Evolutionary conservation across 30 jellyfish, hydroid and myxozoan genomes (phyloP).

Genomic region (Nemopilema nomurai): DNA sequence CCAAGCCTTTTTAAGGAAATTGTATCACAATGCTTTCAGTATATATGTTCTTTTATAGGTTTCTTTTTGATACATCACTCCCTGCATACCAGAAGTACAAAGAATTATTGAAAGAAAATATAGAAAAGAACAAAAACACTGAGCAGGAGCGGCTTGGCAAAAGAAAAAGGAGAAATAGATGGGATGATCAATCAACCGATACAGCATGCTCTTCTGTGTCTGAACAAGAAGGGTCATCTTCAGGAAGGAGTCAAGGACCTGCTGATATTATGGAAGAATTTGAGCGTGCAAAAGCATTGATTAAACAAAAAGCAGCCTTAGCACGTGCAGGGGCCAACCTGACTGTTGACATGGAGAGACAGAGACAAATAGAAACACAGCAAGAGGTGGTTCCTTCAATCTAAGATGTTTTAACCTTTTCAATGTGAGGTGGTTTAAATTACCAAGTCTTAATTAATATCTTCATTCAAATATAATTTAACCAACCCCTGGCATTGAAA

Average conservation of each 20-base stretch:
- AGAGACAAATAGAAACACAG: conserved; percentile 74
- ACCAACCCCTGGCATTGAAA: too few relatives aligned
- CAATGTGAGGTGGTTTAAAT: too few relatives aligned
- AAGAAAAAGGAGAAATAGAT: conserved; percentile 59
- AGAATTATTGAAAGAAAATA: conserved; percentile 8
- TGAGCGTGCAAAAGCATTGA: conserved; percentile 88
- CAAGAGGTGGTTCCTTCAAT: conserved; percentile 59
- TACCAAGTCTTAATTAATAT: too few relatives aligned
- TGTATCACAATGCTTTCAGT: too few relatives aligned
- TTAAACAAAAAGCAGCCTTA: conserved; percentile 86
- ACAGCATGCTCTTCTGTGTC: conserved; percentile 36
- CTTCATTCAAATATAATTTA: too few relatives aligned
- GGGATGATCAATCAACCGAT: conserved; percentile 48
- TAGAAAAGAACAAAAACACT: neutral
- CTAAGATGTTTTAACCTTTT: too few relatives aligned
- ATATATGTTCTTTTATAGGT: conserved; percentile 29
- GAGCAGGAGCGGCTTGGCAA: neutral
- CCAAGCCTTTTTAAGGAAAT: too few relatives aligned
- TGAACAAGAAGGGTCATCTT: conserved; percentile 26
- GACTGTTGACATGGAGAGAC: conserved; percentile 58
- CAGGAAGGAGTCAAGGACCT: conserved; percentile 2
- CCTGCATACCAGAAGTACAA: conserved; percentile 51
- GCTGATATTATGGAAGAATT: conserved; percentile 74
- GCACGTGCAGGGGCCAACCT: conserved; percentile 22
- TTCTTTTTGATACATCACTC: conserved; percentile 75